Percentiles rank a stretch among this genome's conserved stretches.
These are phyloP conservation scores for Sorex maritimensis DNA, from an alignment of 2,797 vertebrate genomes.

Conservation along the genomic window DNA sequence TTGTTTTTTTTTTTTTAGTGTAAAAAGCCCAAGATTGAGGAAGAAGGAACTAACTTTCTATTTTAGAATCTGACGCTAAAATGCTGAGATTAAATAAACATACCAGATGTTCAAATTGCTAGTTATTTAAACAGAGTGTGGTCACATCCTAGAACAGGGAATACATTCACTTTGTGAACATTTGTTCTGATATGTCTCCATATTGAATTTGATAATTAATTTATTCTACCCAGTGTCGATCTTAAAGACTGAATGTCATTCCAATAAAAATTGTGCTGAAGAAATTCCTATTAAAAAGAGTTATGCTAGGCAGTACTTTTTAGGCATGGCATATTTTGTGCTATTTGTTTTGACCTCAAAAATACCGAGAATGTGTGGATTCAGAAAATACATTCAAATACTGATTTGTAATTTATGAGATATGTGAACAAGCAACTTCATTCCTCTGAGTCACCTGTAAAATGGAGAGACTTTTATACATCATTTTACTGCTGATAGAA, in stretches of 20 bases:
- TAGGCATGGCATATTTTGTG: not conserved
- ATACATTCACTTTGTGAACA: not conserved
- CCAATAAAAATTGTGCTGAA: not conserved
- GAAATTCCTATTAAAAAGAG: not conserved
- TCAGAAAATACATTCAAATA: not conserved
- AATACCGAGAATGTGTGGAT: not conserved
- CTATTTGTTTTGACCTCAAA: not conserved
- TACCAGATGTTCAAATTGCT: conserved; percentile 66
- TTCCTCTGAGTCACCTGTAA: not conserved
- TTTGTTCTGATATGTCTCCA: not conserved
- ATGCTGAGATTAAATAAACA: conserved; percentile 72
- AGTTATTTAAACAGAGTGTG: conserved; percentile 64
- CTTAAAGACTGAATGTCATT: conserved; percentile 6
- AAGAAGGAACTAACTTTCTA: conserved; percentile 66
- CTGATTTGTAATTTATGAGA: not conserved
- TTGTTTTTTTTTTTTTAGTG: not conserved
- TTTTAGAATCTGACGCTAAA: conserved; percentile 75
- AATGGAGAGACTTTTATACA: not conserved
- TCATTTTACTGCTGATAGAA: conserved; percentile 23
- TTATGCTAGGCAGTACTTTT: not conserved
- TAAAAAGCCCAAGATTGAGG: conserved; percentile 64
- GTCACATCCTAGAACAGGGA: conserved; percentile 7
- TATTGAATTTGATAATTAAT: conserved; percentile 50
- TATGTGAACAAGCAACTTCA: not conserved
- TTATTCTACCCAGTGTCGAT: not conserved